Evolutionary conservation across 2,113 vertebrate species (phyloP).

Genomic region (Alligator sinensis): DNA sequence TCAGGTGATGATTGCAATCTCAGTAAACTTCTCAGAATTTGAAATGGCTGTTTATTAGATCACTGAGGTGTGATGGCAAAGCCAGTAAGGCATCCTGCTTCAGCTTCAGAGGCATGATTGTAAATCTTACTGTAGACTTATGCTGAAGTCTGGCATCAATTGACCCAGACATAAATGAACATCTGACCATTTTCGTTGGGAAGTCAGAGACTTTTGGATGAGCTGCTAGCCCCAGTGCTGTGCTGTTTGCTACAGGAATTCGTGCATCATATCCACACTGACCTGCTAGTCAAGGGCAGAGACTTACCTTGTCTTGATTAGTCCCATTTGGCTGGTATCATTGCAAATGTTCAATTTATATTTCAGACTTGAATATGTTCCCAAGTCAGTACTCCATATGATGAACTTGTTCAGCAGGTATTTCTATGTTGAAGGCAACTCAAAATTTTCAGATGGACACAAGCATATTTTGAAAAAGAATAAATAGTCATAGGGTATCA

Average conservation of each 20-base stretch:
- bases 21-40: neutral
- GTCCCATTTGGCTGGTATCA: neutral
- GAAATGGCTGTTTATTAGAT: neutral
- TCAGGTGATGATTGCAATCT: neutral
- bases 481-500: neutral
- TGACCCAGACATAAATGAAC: too few species aligned
- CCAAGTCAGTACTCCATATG: neutral
- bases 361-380: neutral
- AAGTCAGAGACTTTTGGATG: too few species aligned
- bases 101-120: too few species aligned
- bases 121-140: too few species aligned
- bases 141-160: too few species aligned
- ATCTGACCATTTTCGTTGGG: too few species aligned
- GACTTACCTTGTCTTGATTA: too few species aligned
- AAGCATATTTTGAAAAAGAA: neutral
- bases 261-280: too few species aligned
- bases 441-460: neutral
- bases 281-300: too few species aligned
- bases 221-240: too few species aligned
- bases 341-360: neutral
- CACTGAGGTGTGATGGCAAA: neutral
- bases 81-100: too few species aligned
- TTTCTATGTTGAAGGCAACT: neutral
- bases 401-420: neutral
- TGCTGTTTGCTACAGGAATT: too few species aligned